Percentiles rank a stretch among this genome's conserved stretches.
These are phyloP conservation scores for Alloplasta piceator DNA, from an alignment of 2,888 invertebrate species.

Conservation along the genomic window DNA sequence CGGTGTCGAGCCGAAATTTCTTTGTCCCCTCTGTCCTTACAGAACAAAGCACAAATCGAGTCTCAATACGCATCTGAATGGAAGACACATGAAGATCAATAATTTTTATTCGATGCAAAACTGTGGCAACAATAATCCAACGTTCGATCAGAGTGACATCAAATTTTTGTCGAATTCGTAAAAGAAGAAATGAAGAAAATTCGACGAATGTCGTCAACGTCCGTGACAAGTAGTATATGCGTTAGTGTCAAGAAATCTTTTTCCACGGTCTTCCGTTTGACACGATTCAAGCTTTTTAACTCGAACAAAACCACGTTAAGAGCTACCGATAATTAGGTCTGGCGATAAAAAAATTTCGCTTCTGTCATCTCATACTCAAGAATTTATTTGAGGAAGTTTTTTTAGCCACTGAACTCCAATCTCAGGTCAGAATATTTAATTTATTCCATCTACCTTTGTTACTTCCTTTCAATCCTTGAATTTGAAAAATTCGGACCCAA, in stretches of 20 bases:
- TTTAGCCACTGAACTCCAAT: too few species aligned
- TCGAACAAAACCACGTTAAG: too few species aligned
- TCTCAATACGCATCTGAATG: slow-evolving; percentile 80
- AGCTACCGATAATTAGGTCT: too few species aligned
- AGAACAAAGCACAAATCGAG: slow-evolving; percentile 81
- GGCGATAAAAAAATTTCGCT: too few species aligned
- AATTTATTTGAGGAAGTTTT: too few species aligned
- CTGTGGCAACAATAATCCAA: slow-evolving; percentile 64
- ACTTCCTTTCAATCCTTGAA: too few species aligned
- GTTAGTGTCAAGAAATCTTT: neutral
- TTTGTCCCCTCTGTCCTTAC: slow-evolving; percentile 83
- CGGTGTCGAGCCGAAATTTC: slow-evolving; percentile 84
- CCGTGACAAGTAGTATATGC: neutral
- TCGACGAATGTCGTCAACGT: neutral
- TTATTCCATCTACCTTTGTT: too few species aligned
- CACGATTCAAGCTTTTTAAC: too few species aligned
- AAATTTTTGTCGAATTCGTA: slow-evolving; percentile 47
- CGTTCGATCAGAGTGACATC: slow-evolving; percentile 45
- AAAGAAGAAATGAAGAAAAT: slow-evolving; percentile 9
- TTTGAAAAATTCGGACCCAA: too few species aligned
- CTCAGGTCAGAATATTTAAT: too few species aligned
- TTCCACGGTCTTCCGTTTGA: too few species aligned
- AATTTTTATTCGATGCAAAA: slow-evolving; percentile 73
- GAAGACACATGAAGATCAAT: slow-evolving; percentile 79
- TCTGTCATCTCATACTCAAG: too few species aligned